phyloP scores from a whole-genome alignment of 2,797 vertebrate species.

The Pangasius djambal region DNA sequence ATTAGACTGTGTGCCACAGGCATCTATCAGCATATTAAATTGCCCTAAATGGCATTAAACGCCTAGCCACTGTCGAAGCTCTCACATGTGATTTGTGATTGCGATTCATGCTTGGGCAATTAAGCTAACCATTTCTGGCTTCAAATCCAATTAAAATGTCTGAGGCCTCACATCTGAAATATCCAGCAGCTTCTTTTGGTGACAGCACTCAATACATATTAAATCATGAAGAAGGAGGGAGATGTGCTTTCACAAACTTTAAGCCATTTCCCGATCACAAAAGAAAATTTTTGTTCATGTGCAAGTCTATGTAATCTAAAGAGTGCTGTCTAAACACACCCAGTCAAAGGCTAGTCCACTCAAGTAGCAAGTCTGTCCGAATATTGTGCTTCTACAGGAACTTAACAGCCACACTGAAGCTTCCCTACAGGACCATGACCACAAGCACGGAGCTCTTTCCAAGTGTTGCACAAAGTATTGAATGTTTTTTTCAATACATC shows the following conservation, averaged over 20 bases:
- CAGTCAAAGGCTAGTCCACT: not conserved
- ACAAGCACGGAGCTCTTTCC: not conserved
- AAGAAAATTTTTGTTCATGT: no score
- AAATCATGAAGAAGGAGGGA: not conserved
- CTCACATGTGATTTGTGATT: not conserved
- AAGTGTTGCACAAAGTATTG: not conserved
- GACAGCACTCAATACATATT: not conserved
- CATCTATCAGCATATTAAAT: not conserved
- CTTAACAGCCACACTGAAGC: not conserved
- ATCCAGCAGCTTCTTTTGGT: not conserved
- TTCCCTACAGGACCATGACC: not conserved
- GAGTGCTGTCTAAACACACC: no score
- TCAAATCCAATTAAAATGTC: not conserved
- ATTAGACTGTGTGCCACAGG: not conserved
- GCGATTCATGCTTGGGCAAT: not conserved
- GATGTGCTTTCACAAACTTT: not conserved
- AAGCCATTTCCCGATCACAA: not conserved
- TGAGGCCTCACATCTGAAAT: not conserved
- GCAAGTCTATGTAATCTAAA: not conserved
- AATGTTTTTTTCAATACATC: no score
- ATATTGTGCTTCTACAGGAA: not conserved
- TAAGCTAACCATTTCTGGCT: slow-evolving; percentile 2
- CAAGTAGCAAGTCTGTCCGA: not conserved
- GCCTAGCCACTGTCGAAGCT: not conserved
- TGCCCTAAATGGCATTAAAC: not conserved